These are phyloP conservation scores for Ericerus pela DNA, from an alignment of 1,140 invertebrate species.

Conservation along the genomic window DNA sequence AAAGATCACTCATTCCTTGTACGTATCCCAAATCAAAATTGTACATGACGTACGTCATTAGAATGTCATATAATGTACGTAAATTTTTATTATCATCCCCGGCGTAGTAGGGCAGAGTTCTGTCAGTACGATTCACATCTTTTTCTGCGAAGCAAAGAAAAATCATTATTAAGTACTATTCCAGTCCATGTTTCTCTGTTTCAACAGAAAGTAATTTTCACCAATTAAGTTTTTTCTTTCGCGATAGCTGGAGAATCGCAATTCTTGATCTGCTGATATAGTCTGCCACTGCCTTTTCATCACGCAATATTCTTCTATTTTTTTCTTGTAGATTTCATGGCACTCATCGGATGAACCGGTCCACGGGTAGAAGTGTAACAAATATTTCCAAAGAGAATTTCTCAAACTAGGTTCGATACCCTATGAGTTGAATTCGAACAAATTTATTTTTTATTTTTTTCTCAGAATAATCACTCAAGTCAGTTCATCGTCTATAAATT, in stretches of 20 bases:
- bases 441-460: slow-evolving; percentile 11
- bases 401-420: slow-evolving; percentile 54
- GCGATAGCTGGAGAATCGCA: slow-evolving; percentile 70
- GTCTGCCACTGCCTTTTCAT: slow-evolving; percentile 97
- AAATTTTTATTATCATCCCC: slow-evolving; percentile 86
- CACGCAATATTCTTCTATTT: slow-evolving; percentile 73
- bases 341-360: slow-evolving; percentile 57
- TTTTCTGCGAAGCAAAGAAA: slow-evolving; percentile 53
- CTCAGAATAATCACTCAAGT: neutral
- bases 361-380: slow-evolving; percentile 81
- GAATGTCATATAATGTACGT: slow-evolving; percentile 67
- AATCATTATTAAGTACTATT: slow-evolving; percentile 2
- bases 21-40: slow-evolving; percentile 96
- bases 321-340: slow-evolving; percentile 46
- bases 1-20: slow-evolving; percentile 93
- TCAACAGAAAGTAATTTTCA: slow-evolving; percentile 28
- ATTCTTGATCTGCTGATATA: slow-evolving; percentile 73
- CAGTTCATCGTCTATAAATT: no score
- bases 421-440: slow-evolving; percentile 26
- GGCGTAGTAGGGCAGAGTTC: slow-evolving; percentile 76
- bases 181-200: slow-evolving; percentile 18
- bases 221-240: slow-evolving; percentile 87
- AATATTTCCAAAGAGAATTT: slow-evolving; percentile 85
- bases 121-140: slow-evolving; percentile 92
- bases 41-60: slow-evolving; percentile 99